phyloP scores from a whole-genome alignment of 2,888 invertebrate species.

The Antheraea assamensis region DNA sequence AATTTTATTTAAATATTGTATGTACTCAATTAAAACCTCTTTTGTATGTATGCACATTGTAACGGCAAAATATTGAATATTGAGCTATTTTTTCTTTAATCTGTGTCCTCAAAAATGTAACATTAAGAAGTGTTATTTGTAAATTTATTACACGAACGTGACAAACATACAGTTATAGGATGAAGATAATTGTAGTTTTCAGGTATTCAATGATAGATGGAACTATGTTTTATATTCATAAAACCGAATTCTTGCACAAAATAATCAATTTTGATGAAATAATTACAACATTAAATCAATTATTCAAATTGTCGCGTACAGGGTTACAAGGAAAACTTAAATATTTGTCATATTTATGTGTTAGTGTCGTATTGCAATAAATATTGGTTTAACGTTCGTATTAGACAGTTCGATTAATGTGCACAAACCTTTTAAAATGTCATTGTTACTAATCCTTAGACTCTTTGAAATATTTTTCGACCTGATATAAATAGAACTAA shows the following conservation, averaged over 20 bases:
- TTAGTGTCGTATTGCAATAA: too few relatives aligned
- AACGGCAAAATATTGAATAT: too few relatives aligned
- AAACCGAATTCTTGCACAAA: not conserved
- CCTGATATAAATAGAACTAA: not conserved
- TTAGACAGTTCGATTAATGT: not conserved
- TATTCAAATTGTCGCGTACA: not conserved
- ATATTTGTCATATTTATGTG: not conserved
- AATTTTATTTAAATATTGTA: too few relatives aligned
- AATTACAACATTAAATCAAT: not conserved
- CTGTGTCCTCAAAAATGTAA: not conserved
- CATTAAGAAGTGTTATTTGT: not conserved
- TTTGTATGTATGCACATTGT: too few relatives aligned
- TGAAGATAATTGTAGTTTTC: not conserved
- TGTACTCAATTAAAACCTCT: too few relatives aligned
- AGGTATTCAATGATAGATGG: not conserved
- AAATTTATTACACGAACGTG: not conserved
- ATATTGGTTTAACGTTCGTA: not conserved
- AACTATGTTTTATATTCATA: not conserved
- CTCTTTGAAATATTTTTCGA: not conserved
- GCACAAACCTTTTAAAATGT: too few relatives aligned
- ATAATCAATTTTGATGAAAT: slow-evolving; percentile 6
- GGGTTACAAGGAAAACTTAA: not conserved
- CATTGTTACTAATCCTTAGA: not conserved
- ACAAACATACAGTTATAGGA: not conserved
- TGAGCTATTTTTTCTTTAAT: not conserved